A percentile compares a stretch with the other conserved stretches of the same genome.
These are phyloP conservation scores for Gobiocypris rarus DNA, from an alignment of 2,113 vertebrate genomes.

Conservation along the genomic window DNA sequence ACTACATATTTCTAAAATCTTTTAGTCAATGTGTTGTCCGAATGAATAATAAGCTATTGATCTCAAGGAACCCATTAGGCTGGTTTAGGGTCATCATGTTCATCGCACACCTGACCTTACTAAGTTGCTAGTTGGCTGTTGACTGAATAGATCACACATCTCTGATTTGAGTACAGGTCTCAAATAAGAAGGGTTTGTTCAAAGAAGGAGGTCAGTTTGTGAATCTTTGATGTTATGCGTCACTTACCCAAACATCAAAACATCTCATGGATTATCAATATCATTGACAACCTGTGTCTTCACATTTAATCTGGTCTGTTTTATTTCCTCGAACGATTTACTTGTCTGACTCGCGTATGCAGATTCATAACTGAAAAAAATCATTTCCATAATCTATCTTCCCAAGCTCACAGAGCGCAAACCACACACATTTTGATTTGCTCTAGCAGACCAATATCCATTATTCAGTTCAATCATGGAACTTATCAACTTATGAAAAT, in stretches of 20 bases:
- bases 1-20: too few relatives aligned
- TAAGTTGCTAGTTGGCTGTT: neutral
- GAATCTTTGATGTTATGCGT: neutral
- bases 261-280: neutral
- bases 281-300: neutral
- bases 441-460: neutral
- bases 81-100: neutral
- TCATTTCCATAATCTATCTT: neutral
- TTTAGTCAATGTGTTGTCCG: too few relatives aligned
- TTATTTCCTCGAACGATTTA: neutral
- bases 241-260: neutral
- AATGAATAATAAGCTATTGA: too few relatives aligned
- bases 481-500: neutral
- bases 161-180: too few relatives aligned
- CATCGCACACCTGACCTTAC: neutral
- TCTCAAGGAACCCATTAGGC: neutral
- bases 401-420: neutral
- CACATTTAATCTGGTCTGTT: neutral
- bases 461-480: conserved; percentile 18
- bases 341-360: neutral
- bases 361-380: neutral
- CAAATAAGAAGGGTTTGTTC: too few relatives aligned
- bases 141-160: neutral
- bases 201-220: neutral
- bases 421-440: neutral